Base-by-base conservation (phyloP, 2,797 vertebrate species). In the Octomys mimax region DNA sequence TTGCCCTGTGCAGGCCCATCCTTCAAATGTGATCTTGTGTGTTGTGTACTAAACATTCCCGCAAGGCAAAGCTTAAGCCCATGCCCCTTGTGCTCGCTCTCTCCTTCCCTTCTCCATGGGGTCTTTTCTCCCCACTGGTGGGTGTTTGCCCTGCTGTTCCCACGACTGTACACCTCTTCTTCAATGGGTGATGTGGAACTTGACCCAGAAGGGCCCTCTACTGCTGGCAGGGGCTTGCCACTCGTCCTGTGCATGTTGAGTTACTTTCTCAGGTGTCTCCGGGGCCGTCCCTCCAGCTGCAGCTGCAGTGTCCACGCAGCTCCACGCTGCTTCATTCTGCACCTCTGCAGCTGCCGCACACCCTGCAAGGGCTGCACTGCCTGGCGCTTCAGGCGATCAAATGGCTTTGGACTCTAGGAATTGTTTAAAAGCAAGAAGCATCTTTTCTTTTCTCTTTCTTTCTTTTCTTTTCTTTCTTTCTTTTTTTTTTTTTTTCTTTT, bases 381-480 rank as follows among this genome's bases (percentile, higher is more conserved):
- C 62, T 88, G 87, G 22, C 5, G 61, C 54, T 97, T 82, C 92
- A 96, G 94, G 36, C 92, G 75, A 93, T 92, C 33, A 24, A 71
- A 81, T 92, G 21, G 77, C 33, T 73, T 93, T 80, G 64, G 18
- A 59, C 54, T 24, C 14, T 28, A 57, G 75, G 68, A 89, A 75
- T 77, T 95, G 96, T 94, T 90, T 2, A 95, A 84, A 96, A 94
- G 26, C 28, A 61, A 2, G 5, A 61, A 79, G 46, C 5, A n/a
- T 75, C 71, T 59, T 59, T 85, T 94, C 82, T 83, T 80, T 89
- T 93, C 14, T 49, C 49, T 49, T 7, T 49, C 46, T 49, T 49
- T 49, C 46, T 49, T 49, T 49, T 6, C 7, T 7, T 49, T 7
- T 49, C 46, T 49, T 7, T 49, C 46, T 49, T 49, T 49, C 3